Percentiles rank a stretch among this genome's conserved stretches.
phyloP scores from a whole-genome alignment of 2,113 vertebrate species.

The Procavia capensis region DNA sequence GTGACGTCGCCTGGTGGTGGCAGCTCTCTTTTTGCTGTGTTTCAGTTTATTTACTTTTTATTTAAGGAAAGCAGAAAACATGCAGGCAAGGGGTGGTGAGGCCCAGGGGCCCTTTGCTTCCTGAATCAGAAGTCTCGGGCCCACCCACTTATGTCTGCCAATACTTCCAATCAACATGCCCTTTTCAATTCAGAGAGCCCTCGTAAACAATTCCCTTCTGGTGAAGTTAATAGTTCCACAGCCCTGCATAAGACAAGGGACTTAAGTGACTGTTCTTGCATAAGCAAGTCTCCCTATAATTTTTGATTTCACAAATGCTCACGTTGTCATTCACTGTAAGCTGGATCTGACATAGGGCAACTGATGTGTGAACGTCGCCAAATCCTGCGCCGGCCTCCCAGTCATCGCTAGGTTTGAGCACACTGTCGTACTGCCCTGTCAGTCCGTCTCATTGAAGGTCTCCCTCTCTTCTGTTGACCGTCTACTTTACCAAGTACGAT shows the following conservation, averaged over 20 bases:
- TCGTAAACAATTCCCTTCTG: neutral
- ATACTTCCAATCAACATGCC: neutral
- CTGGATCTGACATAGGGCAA: no score
- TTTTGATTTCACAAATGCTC: neutral
- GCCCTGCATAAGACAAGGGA: neutral
- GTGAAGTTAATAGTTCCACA: neutral
- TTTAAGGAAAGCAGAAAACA: slow-evolving; percentile 8
- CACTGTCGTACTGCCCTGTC: no score
- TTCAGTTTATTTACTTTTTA: slow-evolving; percentile 55
- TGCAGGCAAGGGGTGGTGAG: neutral
- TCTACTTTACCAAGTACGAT: no score
- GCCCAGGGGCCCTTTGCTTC: neutral
- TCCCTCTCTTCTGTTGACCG: no score
- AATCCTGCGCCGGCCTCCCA: no score
- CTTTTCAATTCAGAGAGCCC: neutral
- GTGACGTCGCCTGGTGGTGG: neutral
- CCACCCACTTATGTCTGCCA: neutral
- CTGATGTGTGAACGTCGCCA: no score
- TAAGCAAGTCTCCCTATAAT: neutral
- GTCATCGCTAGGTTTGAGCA: no score
- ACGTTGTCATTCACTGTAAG: no score
- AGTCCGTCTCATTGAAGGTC: no score
- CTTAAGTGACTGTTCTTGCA: slow-evolving; percentile 7
- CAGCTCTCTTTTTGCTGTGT: slow-evolving; percentile 19
- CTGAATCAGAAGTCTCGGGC: neutral